A percentile compares a stretch with the other conserved stretches of the same genome.
Evolutionary conservation across 2,888 invertebrate species (phyloP).

Genomic region (Xestia sexstrigata): DNA sequence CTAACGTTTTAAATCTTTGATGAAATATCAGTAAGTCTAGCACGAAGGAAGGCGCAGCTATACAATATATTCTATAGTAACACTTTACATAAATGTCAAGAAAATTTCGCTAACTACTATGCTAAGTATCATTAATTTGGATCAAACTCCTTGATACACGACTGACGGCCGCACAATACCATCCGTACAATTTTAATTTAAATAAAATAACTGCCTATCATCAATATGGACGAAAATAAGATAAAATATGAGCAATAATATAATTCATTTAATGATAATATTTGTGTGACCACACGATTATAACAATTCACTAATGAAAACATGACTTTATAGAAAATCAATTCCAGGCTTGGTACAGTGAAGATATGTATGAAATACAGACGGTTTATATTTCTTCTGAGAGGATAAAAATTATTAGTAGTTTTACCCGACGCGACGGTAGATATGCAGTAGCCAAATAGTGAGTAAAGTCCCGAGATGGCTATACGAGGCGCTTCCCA

Average conservation of each 20-base stretch:
- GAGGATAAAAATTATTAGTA: conserved; percentile 8
- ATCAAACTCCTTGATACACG: conserved; percentile 41
- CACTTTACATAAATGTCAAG: conserved; percentile 72
- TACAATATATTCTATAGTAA: conserved; percentile 40
- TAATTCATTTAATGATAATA: conserved; percentile 23
- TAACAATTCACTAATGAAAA: conserved; percentile 37
- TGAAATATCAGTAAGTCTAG: conserved; percentile 39
- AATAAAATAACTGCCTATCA: conserved; percentile 27
- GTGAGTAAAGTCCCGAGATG: background rate
- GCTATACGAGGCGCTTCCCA: background rate
- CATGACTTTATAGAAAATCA: conserved; percentile 17
- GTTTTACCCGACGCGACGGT: background rate
- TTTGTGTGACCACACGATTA: conserved; percentile 33
- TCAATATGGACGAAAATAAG: conserved; percentile 45
- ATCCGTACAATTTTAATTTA: conserved; percentile 7
- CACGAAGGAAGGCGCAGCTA: conserved; percentile 39
- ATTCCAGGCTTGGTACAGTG: conserved; percentile 8
- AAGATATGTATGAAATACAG: conserved; percentile 56
- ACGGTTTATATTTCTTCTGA: conserved; percentile 16
- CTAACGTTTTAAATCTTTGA: conserved; percentile 5
- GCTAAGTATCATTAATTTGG: conserved; percentile 50
- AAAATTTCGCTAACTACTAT: conserved; percentile 73
- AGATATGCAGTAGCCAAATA: background rate
- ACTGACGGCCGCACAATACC: conserved; percentile 32
- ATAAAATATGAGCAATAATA: conserved; percentile 59